Evolutionary conservation across 2,797 vertebrate genomes (phyloP).

Genomic region (Schizopygopsis malacanthus): DNA sequence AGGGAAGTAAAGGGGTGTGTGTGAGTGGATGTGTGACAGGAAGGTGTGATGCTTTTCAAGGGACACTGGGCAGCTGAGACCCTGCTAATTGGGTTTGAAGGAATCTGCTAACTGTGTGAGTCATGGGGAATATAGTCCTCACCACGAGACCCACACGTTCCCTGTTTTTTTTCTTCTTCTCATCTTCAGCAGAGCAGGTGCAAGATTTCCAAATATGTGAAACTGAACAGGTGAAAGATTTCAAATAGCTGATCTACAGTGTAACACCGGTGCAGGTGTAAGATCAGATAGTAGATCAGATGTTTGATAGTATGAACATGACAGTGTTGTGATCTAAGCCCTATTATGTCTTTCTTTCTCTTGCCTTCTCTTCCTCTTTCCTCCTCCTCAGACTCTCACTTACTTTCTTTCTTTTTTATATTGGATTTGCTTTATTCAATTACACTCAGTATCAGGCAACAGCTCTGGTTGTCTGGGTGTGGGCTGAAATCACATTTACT

Average conservation of each 20-base stretch:
- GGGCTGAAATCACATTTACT: constrained; percentile 62
- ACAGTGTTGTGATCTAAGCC: not conserved
- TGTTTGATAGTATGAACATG: constrained; percentile 33
- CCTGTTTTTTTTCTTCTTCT: not conserved
- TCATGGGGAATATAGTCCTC: constrained; percentile 34
- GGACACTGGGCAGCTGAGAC: constrained; percentile 54
- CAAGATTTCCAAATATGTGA: constrained; percentile 20
- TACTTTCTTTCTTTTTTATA: constrained; percentile 33
- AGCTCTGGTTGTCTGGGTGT: constrained; percentile 57
- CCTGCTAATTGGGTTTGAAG: constrained; percentile 60
- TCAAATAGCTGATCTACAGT: constrained; percentile 10
- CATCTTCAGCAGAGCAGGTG: constrained; percentile 18
- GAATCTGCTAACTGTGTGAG: constrained; percentile 57
- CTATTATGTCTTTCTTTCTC: constrained; percentile 18
- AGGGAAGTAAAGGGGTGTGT: constrained; percentile 34
- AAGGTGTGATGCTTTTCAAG: constrained; percentile 55
- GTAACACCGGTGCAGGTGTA: constrained; percentile 5
- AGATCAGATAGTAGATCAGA: constrained; percentile 22
- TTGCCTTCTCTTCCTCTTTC: constrained; percentile 5
- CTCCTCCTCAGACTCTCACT: constrained; percentile 34
- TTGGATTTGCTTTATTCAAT: constrained; percentile 60
- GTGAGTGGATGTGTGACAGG: constrained; percentile 46
- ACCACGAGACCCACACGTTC: constrained; percentile 22
- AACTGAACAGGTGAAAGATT: constrained; percentile 13
- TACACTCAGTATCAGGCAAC: constrained; percentile 61